phyloP scores from a whole-genome alignment of 2,888 invertebrate genomes.

The Euzetes globulus region DNA sequence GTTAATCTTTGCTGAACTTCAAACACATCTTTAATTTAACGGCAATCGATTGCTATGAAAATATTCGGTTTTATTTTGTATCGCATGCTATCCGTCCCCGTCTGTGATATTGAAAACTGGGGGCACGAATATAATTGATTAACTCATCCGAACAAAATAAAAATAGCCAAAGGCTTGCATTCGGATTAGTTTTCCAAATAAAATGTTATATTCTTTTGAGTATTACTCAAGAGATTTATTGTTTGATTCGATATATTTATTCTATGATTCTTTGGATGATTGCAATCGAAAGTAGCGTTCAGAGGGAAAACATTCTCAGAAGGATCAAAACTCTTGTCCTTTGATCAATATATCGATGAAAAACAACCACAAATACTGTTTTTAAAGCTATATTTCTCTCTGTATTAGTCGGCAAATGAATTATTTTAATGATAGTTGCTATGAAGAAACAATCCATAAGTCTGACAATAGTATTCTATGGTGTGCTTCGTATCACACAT shows the following conservation, averaged over 20 bases:
- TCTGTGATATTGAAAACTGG: neutral
- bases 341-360: conserved; percentile 12
- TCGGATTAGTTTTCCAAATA: neutral
- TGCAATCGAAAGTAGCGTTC: neutral
- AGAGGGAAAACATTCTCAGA: neutral
- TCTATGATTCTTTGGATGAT: neutral
- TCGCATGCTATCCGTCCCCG: neutral
- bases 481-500: neutral
- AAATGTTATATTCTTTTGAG: neutral
- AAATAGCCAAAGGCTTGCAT: conserved; percentile 26
- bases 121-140: neutral
- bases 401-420: neutral
- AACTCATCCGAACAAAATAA: neutral
- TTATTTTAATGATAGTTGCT: conserved; percentile 11
- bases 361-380: neutral
- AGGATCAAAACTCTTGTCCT: neutral
- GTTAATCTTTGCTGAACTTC: neutral
- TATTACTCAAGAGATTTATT: conserved; percentile 22
- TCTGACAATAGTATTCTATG: neutral
- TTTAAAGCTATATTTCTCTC: conserved; percentile 2
- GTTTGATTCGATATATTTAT: neutral
- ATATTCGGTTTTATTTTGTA: neutral
- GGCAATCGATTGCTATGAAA: neutral
- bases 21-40: neutral
- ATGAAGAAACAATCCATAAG: conserved; percentile 17